Evolutionary conservation across 2,888 invertebrate species (phyloP), one percentile per base, ranked within the genome.

Genomic region (Lacanobia oleracea): DNA sequence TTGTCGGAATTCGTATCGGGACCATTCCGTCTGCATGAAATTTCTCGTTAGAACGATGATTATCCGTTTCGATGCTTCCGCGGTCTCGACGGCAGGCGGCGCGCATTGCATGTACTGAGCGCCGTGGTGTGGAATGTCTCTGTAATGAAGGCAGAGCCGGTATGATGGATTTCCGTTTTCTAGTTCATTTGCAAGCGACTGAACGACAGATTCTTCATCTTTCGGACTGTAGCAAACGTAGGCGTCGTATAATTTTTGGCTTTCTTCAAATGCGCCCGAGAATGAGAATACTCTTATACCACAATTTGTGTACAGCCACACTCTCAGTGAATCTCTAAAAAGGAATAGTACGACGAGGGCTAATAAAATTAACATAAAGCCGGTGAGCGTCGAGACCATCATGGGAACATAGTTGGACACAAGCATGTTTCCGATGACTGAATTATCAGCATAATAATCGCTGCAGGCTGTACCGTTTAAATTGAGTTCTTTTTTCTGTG

Each of bases 21-120:
- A 98, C 99, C 99, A 99, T 93, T 99, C 99, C 68, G 98, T 98
- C 93, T 98, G 98, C 89, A 99, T 96, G 93, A 99, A 98, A 95
- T 98, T 98, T 89, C 98, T 97, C 50, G 99, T 98, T 81, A 99
- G 96, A 68, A 99, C 97, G 87, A 99, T 96, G 85, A 99, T 97
- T 86, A 99, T 98, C 87, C 98, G 97, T 77, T 98, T 97, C 82
- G 98, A 98, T 67, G 98, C 98, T 88, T 99, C 98, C 66, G 99
- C 98, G 59, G 98, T 98, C 91, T 98, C 98, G 53, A 98, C 96
- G 85, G 98, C 97, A 45, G 97, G 97, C 80, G 99, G 98, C 48
- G 98, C 97, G 57, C 97, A 97, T 86, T 98, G 97, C 89, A 97
- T 97, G 88, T 97, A 97, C 75, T 97, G 97, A 67, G 97, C 96